Percentiles rank a stretch among this genome's conserved stretches.
Evolutionary conservation across 2,888 invertebrate genomes (phyloP).

Genomic region (Tubulanus polymorphus): DNA sequence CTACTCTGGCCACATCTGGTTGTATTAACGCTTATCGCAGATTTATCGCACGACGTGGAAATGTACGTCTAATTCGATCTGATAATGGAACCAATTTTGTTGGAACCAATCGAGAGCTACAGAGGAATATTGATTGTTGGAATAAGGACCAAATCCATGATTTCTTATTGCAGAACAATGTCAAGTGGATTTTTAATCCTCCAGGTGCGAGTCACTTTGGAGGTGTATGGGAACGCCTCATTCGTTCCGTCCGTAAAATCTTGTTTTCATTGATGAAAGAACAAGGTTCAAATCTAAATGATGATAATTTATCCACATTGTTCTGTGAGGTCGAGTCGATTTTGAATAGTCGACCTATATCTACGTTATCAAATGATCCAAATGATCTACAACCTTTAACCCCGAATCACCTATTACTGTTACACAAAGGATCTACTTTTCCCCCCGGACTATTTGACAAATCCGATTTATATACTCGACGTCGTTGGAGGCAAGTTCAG

Average conservation of each 20-base stretch:
- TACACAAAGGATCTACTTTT: constrained; percentile 15
- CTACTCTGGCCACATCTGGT: constrained; percentile 1
- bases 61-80: background rate
- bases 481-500: constrained; percentile 17
- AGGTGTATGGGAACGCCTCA: constrained; percentile 5
- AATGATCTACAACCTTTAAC: background rate
- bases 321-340: constrained; percentile 19
- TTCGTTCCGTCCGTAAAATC: constrained; percentile 1
- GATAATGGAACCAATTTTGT: constrained; percentile 9
- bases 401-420: constrained; percentile 9
- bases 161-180: background rate
- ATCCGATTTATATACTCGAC: constrained; percentile 14
- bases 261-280: background rate
- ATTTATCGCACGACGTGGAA: constrained; percentile 2
- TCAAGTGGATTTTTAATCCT: constrained; percentile 2
- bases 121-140: constrained; percentile 3
- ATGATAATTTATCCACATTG: constrained; percentile 19
- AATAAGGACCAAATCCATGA: constrained; percentile 4
- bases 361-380: background rate
- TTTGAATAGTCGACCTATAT: constrained; percentile 20
- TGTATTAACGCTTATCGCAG: constrained; percentile 3
- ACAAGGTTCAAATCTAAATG: too few relatives aligned
- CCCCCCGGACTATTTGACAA: constrained; percentile 20
- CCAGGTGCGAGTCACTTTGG: constrained; percentile 4
- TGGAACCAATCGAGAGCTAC: background rate